Evolutionary conservation across 2,113 vertebrate genomes (phyloP), one percentile per base, ranked within the genome.

Genomic region (Sapayoa aenigma): DNA sequence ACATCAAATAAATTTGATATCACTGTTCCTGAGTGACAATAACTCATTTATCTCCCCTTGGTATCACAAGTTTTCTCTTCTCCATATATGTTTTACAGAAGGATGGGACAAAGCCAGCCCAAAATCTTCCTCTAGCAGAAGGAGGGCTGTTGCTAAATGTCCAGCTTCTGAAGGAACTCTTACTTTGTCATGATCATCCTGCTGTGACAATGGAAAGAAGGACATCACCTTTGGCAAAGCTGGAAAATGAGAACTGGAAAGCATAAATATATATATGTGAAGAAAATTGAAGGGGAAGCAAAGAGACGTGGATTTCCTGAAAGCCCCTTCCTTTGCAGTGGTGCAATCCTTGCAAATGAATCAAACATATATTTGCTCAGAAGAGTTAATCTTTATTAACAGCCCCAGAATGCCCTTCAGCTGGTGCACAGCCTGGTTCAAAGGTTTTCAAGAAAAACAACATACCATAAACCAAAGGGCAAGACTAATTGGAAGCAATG

Each of bases 391-490:
- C 86, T 94, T 96, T 94, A 90, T 93, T 94, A 94, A 93, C 56
- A 71, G 63, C 55, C 77, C 74, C 87, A 92, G 91, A 69, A 87
- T 90, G 94, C 95, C 93, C 93, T 96, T 96, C 94, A 92, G 81
- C 94, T 92, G 77, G 65, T 88, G 65, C 66, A 66, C 83, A 96
- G 42, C 89, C 83, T 77, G 85, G 97, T 96, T 95, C 98, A 98
- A 98, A 98, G 98, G 97, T 98, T 96, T 91, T 41, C 84, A 83
- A 95, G 92, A 89, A 97, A 98, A 97, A 97, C 90, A 97, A 89
- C 92, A 33, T 62, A 95, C 95, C 94, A 98, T 99, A 98, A 99
- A 99, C 97, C 98, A 98, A 98, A 98, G 98, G 98, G 88, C 98
- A 98, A 22, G 11, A 4, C 71, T 79, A 97, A 96, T 94, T 96